Percentiles rank a stretch among this genome's conserved stretches.
These are phyloP conservation scores for Phalanger gymnotis DNA, from an alignment of 2,797 vertebrate species.

Conservation along the genomic window DNA sequence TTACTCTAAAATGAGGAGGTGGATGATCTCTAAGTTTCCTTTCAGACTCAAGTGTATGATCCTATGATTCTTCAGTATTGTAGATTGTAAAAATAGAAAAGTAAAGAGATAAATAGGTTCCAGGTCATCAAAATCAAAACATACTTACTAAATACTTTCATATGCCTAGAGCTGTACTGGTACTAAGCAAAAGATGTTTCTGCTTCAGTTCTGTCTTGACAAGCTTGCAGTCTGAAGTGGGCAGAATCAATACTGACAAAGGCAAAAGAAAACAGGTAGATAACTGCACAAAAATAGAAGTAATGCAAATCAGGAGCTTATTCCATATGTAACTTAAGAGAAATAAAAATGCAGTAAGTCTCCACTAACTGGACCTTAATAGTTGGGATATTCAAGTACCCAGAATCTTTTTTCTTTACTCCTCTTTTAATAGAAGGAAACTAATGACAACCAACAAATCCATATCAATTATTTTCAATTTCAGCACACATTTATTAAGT, in stretches of 20 bases:
- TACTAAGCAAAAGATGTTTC: constrained; percentile 59
- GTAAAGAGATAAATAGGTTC: constrained; percentile 34
- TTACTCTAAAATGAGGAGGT: not conserved
- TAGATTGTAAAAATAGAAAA: constrained; percentile 52
- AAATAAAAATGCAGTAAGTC: constrained; percentile 6
- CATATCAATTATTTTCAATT: not conserved
- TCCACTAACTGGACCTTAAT: constrained; percentile 40
- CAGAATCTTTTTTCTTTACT: not conserved
- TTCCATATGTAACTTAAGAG: constrained; percentile 48
- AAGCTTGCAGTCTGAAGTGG: constrained; percentile 55
- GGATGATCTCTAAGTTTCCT: not conserved
- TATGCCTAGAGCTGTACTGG: constrained; percentile 15
- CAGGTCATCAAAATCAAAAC: constrained; percentile 64
- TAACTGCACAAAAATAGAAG: constrained; percentile 44
- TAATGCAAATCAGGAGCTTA: constrained; percentile 35
- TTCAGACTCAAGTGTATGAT: not conserved
- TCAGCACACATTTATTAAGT: not conserved
- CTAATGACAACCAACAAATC: constrained; percentile 50
- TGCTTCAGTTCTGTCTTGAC: constrained; percentile 54
- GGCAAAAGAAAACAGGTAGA: constrained; percentile 50
- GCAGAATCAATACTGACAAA: constrained; percentile 59
- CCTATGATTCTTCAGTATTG: constrained; percentile 1
- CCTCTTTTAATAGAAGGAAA: constrained; percentile 56
- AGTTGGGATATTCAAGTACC: constrained; percentile 44
- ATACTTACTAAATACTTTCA: constrained; percentile 48